Evolutionary conservation across 2,888 invertebrate genomes (phyloP).

Genomic region (Ceraclea dissimilis): DNA sequence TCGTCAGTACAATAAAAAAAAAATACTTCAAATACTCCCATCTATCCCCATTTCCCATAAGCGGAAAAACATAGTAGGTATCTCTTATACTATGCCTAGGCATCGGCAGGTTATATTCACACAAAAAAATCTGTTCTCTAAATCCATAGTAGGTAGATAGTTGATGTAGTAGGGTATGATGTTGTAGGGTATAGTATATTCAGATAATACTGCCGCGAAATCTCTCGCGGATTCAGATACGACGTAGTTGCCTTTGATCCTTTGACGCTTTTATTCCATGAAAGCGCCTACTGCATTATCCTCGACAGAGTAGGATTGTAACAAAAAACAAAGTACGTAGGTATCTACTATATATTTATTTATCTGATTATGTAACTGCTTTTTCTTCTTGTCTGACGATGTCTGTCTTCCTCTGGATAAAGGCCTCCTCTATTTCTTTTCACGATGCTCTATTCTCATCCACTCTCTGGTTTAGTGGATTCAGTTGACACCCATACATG

Average conservation of each 20-base stretch:
- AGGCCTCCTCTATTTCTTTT: too few relatives aligned
- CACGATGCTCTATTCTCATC: too few relatives aligned
- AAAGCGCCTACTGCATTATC: constrained; percentile 16
- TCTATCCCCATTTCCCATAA: neutral
- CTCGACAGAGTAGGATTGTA: constrained; percentile 4
- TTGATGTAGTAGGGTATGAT: neutral
- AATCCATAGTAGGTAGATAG: neutral
- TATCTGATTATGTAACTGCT: too few relatives aligned
- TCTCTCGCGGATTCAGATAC: constrained; percentile 17
- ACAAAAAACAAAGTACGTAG: neutral
- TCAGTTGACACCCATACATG: too few relatives aligned
- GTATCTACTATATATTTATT: neutral
- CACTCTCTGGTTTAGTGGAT: too few relatives aligned
- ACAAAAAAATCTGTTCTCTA: constrained; percentile 12
- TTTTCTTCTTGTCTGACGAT: too few relatives aligned
- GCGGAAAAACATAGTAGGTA: too few relatives aligned
- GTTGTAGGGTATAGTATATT: neutral
- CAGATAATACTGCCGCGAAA: constrained; percentile 16
- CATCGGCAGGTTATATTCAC: too few relatives aligned
- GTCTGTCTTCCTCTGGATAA: too few relatives aligned
- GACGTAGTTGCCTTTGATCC: constrained; percentile 23
- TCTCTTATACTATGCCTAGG: too few relatives aligned
- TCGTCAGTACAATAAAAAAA: too few relatives aligned
- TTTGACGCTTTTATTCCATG: constrained; percentile 19
- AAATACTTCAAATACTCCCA: too few relatives aligned